A percentile compares a stretch with the other conserved stretches of the same genome.
Evolutionary conservation across 2,113 vertebrate species (phyloP).

Genomic region (Sebastes fasciatus): DNA sequence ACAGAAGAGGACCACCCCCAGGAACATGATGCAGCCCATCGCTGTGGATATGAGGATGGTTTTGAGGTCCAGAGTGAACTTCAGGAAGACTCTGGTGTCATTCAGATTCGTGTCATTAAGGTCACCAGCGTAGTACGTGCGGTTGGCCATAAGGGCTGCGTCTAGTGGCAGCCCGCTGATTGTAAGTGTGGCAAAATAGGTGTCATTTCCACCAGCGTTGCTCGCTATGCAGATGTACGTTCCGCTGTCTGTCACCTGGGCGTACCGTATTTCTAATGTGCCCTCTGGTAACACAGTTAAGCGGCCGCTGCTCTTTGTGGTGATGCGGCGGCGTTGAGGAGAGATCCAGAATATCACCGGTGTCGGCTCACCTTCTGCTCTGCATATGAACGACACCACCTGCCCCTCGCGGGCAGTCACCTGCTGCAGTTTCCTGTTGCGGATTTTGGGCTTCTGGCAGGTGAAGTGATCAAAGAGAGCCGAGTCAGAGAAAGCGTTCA

Average conservation of each 20-base stretch:
- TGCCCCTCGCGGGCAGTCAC: constrained; percentile 89
- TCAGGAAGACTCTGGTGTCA: constrained; percentile 91
- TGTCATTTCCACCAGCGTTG: constrained; percentile 97
- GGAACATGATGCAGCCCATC: constrained; percentile 99
- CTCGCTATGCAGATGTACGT: constrained; percentile 99
- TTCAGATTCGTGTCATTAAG: constrained; percentile 92
- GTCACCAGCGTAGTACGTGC: constrained; percentile 88
- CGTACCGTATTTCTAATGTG: constrained; percentile 91
- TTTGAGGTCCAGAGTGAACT: constrained; percentile 96
- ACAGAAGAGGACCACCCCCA: constrained; percentile 98
- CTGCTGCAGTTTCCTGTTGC: constrained; percentile 93
- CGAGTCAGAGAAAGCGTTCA: constrained; percentile 91
- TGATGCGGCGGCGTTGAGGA: constrained; percentile 92
- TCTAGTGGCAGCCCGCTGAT: constrained; percentile 86
- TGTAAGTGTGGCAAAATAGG: constrained; percentile 94
- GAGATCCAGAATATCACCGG: constrained; percentile 95
- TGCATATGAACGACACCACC: constrained; percentile 91
- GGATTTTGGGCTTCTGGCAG: constrained; percentile 95
- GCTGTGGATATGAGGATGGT: constrained; percentile 98
- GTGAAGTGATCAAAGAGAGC: constrained; percentile 96
- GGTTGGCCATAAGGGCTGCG: constrained; percentile 82
- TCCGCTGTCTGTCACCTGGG: constrained; percentile 92
- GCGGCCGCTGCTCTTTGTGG: constrained; percentile 87
- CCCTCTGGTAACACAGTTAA: constrained; percentile 90
- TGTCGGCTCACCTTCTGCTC: constrained; percentile 91